These are phyloP conservation scores for Delphinapterus leucas DNA, from an alignment of 2,113 vertebrate genomes.

Conservation along the genomic window DNA sequence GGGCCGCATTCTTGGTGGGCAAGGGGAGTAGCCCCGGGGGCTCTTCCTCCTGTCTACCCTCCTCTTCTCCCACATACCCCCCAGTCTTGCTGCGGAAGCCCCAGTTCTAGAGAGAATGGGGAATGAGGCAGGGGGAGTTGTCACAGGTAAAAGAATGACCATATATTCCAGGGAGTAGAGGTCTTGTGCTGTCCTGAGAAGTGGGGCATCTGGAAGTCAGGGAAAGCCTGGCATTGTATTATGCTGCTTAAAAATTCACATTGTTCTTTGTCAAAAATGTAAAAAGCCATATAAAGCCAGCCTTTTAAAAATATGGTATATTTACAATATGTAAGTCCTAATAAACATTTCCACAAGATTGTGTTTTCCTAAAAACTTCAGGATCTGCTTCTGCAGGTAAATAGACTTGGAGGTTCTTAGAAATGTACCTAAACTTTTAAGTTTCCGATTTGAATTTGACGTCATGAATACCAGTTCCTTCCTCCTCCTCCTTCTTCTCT, in stretches of 20 bases:
- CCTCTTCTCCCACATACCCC: neutral
- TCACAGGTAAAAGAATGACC: neutral
- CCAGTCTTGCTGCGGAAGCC: neutral
- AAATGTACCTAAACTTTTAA: neutral
- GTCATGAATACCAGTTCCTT: neutral
- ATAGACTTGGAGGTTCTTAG: neutral
- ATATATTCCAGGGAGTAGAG: neutral
- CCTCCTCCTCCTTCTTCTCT: too few relatives aligned
- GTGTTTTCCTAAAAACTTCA: neutral
- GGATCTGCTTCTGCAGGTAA: neutral
- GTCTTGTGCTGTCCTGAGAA: neutral
- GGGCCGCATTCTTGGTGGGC: neutral
- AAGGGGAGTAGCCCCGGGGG: too few relatives aligned
- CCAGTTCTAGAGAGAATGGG: neutral
- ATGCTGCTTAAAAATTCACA: neutral
- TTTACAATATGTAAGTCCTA: neutral
- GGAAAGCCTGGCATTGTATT: neutral
- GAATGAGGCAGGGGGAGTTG: neutral
- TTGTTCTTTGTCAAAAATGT: neutral
- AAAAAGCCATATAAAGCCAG: neutral
- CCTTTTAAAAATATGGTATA: neutral
- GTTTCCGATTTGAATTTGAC: neutral
- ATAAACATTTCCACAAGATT: neutral
- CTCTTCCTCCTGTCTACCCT: neutral
- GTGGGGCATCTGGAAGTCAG: neutral